Percentiles rank a stretch among this genome's conserved stretches.
phyloP scores from a whole-genome alignment of 2,797 vertebrate genomes.

The Lepilemur septentrionalis region DNA sequence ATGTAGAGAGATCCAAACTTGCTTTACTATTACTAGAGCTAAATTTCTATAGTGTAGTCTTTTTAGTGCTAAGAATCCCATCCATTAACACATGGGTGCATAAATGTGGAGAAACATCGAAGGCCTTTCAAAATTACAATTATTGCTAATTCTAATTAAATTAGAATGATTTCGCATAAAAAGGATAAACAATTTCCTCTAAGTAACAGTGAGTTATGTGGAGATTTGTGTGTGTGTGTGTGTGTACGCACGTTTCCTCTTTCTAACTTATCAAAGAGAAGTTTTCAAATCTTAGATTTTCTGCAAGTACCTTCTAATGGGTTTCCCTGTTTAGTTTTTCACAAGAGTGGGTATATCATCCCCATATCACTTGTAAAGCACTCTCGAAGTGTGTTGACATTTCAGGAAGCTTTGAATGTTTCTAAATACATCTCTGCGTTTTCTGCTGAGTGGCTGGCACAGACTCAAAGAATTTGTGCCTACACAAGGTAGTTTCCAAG shows the following conservation, averaged over 20 bases:
- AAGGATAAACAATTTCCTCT: slow-evolving; percentile 27
- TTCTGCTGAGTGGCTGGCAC: slow-evolving; percentile 1
- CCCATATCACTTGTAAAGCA: slow-evolving; percentile 12
- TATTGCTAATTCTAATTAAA: neutral
- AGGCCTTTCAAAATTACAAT: slow-evolving; percentile 15
- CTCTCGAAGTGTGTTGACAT: slow-evolving; percentile 63
- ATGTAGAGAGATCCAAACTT: neutral
- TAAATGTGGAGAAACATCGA: neutral
- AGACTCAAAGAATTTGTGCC: neutral
- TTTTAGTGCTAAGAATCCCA: neutral
- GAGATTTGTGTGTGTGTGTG: neutral
- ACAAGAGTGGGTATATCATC: slow-evolving; percentile 35
- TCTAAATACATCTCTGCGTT: slow-evolving; percentile 29
- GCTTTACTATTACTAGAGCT: neutral
- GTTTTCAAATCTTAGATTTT: slow-evolving; percentile 19
- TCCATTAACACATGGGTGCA: neutral
- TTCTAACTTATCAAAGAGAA: slow-evolving; percentile 34
- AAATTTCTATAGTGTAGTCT: neutral
- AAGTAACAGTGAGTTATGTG: neutral
- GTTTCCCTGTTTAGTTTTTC: slow-evolving; percentile 68
- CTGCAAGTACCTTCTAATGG: slow-evolving; percentile 55
- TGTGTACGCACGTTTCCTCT: neutral
- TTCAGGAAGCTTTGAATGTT: slow-evolving; percentile 57
- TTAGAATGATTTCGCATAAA: neutral
- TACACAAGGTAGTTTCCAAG: neutral